Conservation (phyloP, 2,113 vertebrate species). For the Otolemur garnettii region DNA sequence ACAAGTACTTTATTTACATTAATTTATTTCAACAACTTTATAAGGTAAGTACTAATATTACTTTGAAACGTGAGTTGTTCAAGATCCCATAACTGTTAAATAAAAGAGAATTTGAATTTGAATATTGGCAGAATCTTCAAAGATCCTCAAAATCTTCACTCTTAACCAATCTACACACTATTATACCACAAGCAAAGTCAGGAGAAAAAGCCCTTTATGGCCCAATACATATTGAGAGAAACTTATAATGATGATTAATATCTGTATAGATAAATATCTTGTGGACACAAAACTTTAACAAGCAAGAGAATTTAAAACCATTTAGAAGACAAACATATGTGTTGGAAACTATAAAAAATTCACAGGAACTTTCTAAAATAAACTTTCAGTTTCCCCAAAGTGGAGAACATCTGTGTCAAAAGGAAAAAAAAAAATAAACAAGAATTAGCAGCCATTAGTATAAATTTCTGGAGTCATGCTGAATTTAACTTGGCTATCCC, state of each 20-base stretch:
- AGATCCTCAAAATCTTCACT: neutral
- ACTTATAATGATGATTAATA: neutral
- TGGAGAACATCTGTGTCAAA: neutral
- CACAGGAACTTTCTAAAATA: neutral
- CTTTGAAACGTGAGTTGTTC: neutral
- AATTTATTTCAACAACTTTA: neutral
- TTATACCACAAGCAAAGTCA: neutral
- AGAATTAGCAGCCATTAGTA: conserved; percentile 23
- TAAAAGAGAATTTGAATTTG: neutral
- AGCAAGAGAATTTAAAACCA: neutral
- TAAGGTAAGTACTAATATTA: neutral
- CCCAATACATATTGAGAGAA: neutral
- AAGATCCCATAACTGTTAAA: neutral
- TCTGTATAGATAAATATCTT: neutral
- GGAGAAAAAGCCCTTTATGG: neutral
- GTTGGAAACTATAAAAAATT: neutral
- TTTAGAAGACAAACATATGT: neutral
- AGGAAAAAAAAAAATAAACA: neutral
- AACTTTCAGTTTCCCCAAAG: neutral
- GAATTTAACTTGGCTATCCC: neutral
- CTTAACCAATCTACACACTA: neutral
- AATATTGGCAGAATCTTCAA: neutral
- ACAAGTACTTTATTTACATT: neutral
- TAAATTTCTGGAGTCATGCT: neutral
- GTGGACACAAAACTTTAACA: neutral